Conservation (phyloP, 2,888 invertebrate genomes). For the Hybos culiciformis region DNA sequence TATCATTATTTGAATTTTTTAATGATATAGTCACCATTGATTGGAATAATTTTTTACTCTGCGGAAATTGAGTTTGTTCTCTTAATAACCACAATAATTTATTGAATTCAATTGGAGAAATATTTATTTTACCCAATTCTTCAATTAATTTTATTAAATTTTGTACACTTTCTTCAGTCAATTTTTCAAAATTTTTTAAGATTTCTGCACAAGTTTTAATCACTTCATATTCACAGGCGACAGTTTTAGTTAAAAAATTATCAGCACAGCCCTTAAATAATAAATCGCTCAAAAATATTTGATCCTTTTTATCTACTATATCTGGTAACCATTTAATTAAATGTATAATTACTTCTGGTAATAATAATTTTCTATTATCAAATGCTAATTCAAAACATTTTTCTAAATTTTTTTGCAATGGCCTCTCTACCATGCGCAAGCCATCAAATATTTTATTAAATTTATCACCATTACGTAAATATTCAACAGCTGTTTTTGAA, state of each 20-base stretch:
- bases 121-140: constrained; percentile 41
- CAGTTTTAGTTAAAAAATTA: constrained; percentile 39
- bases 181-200: constrained; percentile 31
- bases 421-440: constrained; percentile 34
- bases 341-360: constrained; percentile 39
- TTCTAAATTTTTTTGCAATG: constrained; percentile 35
- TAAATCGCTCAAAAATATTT: constrained; percentile 31
- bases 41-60: constrained; percentile 29
- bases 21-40: constrained; percentile 30
- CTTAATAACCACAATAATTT: constrained; percentile 36
- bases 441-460: constrained; percentile 27
- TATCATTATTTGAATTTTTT: constrained; percentile 27
- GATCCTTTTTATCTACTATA: constrained; percentile 32
- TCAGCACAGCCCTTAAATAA: constrained; percentile 37
- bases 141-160: constrained; percentile 43
- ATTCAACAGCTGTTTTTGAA: constrained; percentile 20
- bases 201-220: constrained; percentile 37
- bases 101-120: constrained; percentile 43
- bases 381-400: constrained; percentile 38
- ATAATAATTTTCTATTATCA: constrained; percentile 25
- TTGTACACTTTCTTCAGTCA: constrained; percentile 35
- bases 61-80: constrained; percentile 26
- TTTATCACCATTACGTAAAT: constrained; percentile 22
- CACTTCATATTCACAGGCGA: constrained; percentile 39
- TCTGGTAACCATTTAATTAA: constrained; percentile 40